These are phyloP conservation scores for Hydrocynus forskahlii DNA, from an alignment of 2,797 vertebrate genomes.

Conservation along the genomic window DNA sequence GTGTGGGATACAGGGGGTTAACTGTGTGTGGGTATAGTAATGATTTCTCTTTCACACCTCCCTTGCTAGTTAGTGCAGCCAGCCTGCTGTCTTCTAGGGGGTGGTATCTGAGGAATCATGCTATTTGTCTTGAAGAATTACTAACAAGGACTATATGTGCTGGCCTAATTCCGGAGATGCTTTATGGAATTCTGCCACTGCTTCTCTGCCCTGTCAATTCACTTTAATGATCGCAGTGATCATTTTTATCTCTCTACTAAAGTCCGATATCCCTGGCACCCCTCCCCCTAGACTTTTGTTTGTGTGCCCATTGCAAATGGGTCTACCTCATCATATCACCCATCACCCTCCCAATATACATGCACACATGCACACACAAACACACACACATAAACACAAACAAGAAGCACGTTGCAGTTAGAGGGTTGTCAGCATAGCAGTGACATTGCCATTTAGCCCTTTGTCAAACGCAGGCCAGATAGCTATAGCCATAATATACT, in stretches of 20 bases:
- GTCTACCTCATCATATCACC: constrained; percentile 22
- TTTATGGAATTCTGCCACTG: constrained; percentile 64
- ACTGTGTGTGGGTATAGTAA: constrained; percentile 77
- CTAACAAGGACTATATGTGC: constrained; percentile 70
- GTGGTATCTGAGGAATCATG: constrained; percentile 70
- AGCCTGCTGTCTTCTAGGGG: constrained; percentile 72
- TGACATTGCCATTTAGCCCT: constrained; percentile 59
- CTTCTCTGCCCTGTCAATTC: constrained; percentile 76
- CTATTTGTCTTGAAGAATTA: constrained; percentile 80
- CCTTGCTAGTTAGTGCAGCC: constrained; percentile 79
- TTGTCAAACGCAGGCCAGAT: constrained; percentile 58
- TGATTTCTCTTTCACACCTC: constrained; percentile 82
- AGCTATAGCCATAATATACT: constrained; percentile 55
- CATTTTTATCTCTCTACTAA: constrained; percentile 66
- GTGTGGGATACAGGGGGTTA: constrained; percentile 64
- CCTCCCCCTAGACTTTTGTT: constrained; percentile 49
- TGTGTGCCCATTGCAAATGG: constrained; percentile 43
- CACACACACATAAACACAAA: constrained; percentile 7
- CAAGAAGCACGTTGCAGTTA: constrained; percentile 49
- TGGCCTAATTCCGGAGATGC: constrained; percentile 71
- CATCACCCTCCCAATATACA: constrained; percentile 2
- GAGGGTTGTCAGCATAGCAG: constrained; percentile 60
- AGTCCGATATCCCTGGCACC: constrained; percentile 47
- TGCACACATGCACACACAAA: background rate
- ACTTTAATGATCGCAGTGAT: constrained; percentile 77